These are phyloP conservation scores for Pelodiscus sinensis DNA, from an alignment of 2,113 vertebrate species.

Conservation along the genomic window DNA sequence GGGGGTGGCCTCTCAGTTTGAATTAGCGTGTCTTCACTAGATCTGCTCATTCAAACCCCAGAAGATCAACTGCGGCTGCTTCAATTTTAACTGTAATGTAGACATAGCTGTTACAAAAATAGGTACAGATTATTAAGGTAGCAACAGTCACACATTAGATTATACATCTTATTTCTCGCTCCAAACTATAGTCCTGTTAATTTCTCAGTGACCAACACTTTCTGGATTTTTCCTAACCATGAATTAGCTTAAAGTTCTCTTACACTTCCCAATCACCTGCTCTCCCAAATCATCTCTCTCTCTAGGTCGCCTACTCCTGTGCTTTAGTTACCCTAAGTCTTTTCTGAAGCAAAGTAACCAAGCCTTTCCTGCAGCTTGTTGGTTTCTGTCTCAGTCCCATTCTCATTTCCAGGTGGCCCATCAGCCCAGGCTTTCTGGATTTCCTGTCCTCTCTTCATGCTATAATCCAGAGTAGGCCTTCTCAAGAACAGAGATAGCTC, in stretches of 20 bases:
- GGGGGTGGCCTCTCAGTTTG: no score
- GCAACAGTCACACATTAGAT: background rate
- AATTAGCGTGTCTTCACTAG: no score
- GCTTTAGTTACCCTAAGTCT: background rate
- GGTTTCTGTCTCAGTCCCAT: background rate
- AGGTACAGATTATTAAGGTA: background rate
- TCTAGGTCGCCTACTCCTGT: background rate
- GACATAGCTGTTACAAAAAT: no score
- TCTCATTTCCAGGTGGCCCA: background rate
- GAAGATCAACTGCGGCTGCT: no score
- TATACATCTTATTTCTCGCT: slow-evolving; percentile 1
- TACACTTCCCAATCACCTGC: background rate
- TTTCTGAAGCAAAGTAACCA: background rate
- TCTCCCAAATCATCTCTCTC: background rate
- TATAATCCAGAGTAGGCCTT: background rate
- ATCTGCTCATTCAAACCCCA: no score
- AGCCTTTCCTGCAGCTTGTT: background rate
- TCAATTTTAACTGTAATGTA: no score
- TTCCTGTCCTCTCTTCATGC: background rate
- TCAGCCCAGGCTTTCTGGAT: background rate
- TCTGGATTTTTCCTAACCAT: background rate
- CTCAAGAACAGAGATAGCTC: background rate
- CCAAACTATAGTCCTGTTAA: background rate
- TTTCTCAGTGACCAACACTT: background rate
- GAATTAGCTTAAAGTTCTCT: background rate